Base-by-base conservation (phyloP, 1,140 invertebrate genomes). In the Dufourea novaeangliae region DNA sequence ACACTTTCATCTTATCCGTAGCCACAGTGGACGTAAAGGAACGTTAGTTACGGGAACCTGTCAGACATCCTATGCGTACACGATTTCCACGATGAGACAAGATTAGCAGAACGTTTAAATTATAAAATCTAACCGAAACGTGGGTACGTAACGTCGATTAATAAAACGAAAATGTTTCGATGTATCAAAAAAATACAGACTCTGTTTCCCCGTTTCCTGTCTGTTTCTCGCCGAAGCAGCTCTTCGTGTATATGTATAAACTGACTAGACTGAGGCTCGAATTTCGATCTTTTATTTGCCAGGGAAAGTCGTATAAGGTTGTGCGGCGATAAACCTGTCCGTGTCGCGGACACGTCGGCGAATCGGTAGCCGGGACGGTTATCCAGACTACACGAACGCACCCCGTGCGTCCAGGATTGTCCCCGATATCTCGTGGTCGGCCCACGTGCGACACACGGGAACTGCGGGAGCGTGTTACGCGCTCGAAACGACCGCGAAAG, bases 371-470 rank as follows among this genome's bases (percentile, higher is more conserved):
- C 46, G 34, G 29, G 34, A 56, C 22, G 74, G 62, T 83, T 83
- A 78, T 79, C 75, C 64, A 32, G n/a, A 39, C 14, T 78, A 69
- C 72, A 77, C 78, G 80, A 80, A 71, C 52, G 72, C 73, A 80
- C 62, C 68, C 57, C 64, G 66, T 78, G 79, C 75, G 70, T 83
- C 80, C 80, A 66, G 59, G 59, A 83, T 80, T 84, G 82, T 84
- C 64, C n/a, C 56, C 68, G 69, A 75, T 85, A 85, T 85, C 78
- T 75, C 56, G 69, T 52, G 44, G 32, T n/a, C 82, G 44, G 63
- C 89, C 90, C 83, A 90, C 90, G 84, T 90, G 80, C 86, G 88
- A 86, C 74, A 85, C 84, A 87, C 67, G 80, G 86, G 69, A 70
- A 87, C 84, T 86, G 84, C 68, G 67, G 74, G 41, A 69, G 80